Evolutionary conservation across 2,888 invertebrate species (phyloP), one percentile per base, ranked within the genome.

Genomic region (Tetranychus truncatus): DNA sequence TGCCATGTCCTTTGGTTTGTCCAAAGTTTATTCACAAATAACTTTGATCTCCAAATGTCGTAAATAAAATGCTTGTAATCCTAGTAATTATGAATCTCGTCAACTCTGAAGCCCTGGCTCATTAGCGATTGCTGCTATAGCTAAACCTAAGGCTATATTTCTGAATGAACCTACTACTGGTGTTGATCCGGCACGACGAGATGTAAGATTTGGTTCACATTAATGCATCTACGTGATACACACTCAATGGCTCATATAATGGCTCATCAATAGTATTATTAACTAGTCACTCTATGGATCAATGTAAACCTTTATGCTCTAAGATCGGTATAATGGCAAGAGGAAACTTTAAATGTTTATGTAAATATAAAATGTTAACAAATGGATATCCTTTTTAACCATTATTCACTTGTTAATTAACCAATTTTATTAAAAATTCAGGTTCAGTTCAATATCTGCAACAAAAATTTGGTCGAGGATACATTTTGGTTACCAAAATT

Each of bases 241-340:
- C 21, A 21, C 21, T 21, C 21, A 21, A 21, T 21, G 21, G 21
- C 21, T 21, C 21, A 21, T 21, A 21, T 21, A 81, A 80, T 2
- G 85, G 86, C 9, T 86, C 87, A 78, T 85, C 88, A 2, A 83
- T 89, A 77, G 84, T n/a, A n/a, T n/a, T 89, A 78, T 84, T 89
- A 76, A 88, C 89, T 18, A 89, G 89, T 1, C 73, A 73, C 45
- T 76, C 77, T 82, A 91, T 91, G 90, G 89, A 89, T 82, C 91
- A 91, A 82, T 91, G 91, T 83, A 91, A 91, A 83, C 89, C 89
- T 55, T 84, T 91, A 66, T 91, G 91, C 82, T 89, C 89, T 2
- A 85, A 91, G 8, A 83, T 91, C 79, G 89, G 89, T 66, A 89
- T 91, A 77, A 91, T 91, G 91, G 91, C 90, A 74, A 88, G 88